Conservation (phyloP, 2,888 invertebrate species). For the Sarcophaga rosellei region DNA sequence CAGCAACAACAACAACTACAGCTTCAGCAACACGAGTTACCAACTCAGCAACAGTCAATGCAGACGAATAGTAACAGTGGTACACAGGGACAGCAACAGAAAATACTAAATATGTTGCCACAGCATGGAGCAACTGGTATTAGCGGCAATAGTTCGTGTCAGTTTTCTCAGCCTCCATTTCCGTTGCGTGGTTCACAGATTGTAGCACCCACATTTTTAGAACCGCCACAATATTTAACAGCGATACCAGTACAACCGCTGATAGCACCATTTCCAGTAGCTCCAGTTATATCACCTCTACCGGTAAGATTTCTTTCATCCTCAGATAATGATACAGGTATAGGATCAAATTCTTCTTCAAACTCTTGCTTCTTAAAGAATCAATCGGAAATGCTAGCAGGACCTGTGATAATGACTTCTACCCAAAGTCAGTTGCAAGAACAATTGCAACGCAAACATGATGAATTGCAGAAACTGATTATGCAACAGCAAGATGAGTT, state of each 20-base stretch:
- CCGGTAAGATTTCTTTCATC: slow-evolving; percentile 69
- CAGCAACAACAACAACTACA: slow-evolving; percentile 70
- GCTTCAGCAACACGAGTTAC: slow-evolving; percentile 9
- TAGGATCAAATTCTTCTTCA: slow-evolving; percentile 41
- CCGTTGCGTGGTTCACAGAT: slow-evolving; percentile 81
- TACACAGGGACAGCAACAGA: slow-evolving; percentile 63
- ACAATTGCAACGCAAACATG: slow-evolving; percentile 91
- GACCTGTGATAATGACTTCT: slow-evolving; percentile 82
- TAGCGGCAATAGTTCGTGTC: slow-evolving; percentile 77
- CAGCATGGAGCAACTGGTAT: slow-evolving; percentile 72
- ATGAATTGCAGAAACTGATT: slow-evolving; percentile 92
- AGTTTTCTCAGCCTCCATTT: slow-evolving; percentile 82
- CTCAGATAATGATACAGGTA: slow-evolving; percentile 44
- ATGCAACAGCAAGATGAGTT: slow-evolving; percentile 93
- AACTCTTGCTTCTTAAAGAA: slow-evolving; percentile 61
- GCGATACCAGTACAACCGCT: slow-evolving; percentile 84
- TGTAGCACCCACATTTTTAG: slow-evolving; percentile 79
- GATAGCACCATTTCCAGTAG: slow-evolving; percentile 82
- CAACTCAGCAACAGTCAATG: slow-evolving; percentile 58
- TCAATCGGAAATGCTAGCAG: slow-evolving; percentile 75
- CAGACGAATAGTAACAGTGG: slow-evolving; percentile 41
- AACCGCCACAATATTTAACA: slow-evolving; percentile 83
- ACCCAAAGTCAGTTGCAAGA: slow-evolving; percentile 86
- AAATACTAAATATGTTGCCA: slow-evolving; percentile 73
- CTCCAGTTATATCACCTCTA: slow-evolving; percentile 80